Evolutionary conservation across 2,888 invertebrate genomes (phyloP).

Genomic region (Argyresthia albistria): DNA sequence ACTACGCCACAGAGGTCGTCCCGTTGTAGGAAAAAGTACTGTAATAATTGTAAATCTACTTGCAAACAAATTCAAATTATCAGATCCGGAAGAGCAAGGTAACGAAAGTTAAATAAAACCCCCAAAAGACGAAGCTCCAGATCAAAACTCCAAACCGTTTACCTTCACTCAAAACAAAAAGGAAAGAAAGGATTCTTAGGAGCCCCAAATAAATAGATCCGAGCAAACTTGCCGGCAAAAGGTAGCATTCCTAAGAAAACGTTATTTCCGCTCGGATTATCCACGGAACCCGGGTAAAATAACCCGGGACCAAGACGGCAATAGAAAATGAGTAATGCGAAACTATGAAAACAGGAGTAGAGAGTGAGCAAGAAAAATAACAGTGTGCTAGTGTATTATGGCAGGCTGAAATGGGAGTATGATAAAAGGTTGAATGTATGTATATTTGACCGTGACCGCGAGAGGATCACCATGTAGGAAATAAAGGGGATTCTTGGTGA

Average conservation of each 20-base stretch:
- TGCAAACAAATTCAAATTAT: too few species aligned
- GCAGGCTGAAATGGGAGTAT: conserved; percentile 33
- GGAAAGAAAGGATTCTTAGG: not conserved
- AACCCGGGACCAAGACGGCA: not conserved
- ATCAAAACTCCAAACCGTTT: not conserved
- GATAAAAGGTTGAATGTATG: conserved; percentile 47
- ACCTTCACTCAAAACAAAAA: not conserved
- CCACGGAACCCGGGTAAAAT: not conserved
- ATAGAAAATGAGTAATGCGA: too few species aligned
- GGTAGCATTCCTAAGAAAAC: conserved; percentile 1
- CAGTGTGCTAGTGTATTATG: conserved; percentile 43
- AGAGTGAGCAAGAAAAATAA: conserved; percentile 24
- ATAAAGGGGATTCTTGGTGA: too few species aligned
- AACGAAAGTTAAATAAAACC: too few species aligned
- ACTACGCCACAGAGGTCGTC: too few species aligned
- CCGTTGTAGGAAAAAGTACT: too few species aligned
- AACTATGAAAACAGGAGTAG: not conserved
- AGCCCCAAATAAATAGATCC: not conserved
- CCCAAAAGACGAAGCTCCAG: too few species aligned
- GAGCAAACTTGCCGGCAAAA: not conserved
- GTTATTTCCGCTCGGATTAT: not conserved
- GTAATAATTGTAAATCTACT: too few species aligned
- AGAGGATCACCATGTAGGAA: conserved; percentile 3
- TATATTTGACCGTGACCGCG: conserved; percentile 18
- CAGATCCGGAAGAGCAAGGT: too few species aligned